Evolutionary conservation across 2,888 invertebrate species (phyloP).

Genomic region (Cataglyphis albicans): DNA sequence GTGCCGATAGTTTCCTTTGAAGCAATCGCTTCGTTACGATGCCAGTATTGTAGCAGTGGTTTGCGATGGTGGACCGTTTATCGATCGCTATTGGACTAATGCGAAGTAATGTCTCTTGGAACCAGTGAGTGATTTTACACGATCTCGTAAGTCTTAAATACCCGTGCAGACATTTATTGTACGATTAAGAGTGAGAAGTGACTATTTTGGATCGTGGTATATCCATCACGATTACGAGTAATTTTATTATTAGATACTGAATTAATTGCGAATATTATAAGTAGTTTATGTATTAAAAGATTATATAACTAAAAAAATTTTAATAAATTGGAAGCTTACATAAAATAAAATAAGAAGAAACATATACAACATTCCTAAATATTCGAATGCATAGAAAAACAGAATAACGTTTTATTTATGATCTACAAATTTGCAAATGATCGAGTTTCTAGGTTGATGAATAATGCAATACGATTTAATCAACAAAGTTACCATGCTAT

Average conservation of each 20-base stretch:
- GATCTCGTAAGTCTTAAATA: slow-evolving; percentile 18
- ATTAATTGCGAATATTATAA: not conserved
- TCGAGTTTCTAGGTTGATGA: not conserved
- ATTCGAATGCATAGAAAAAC: not conserved
- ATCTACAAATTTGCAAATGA: not conserved
- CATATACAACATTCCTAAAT: slow-evolving; percentile 2
- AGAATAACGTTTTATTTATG: slow-evolving; percentile 20
- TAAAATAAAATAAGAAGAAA: not conserved
- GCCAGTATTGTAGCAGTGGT: slow-evolving; percentile 48
- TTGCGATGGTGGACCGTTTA: slow-evolving; percentile 20
- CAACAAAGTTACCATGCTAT: slow-evolving; percentile 15
- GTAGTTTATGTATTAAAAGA: not conserved
- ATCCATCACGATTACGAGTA: not conserved
- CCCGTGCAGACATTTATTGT: slow-evolving; percentile 1
- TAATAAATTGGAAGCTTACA: not conserved
- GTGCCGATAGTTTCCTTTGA: slow-evolving; percentile 48
- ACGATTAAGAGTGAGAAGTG: slow-evolving; percentile 22
- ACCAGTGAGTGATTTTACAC: slow-evolving; percentile 19
- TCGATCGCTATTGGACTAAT: slow-evolving; percentile 25
- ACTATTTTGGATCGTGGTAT: not conserved
- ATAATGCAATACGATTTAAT: slow-evolving; percentile 1
- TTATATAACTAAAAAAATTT: slow-evolving; percentile 8
- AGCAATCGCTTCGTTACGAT: slow-evolving; percentile 35
- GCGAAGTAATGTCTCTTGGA: slow-evolving; percentile 18
- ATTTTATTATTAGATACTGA: slow-evolving; percentile 6